Conservation (phyloP, 2,888 invertebrate genomes). For the Thymelicus acteon region DNA sequence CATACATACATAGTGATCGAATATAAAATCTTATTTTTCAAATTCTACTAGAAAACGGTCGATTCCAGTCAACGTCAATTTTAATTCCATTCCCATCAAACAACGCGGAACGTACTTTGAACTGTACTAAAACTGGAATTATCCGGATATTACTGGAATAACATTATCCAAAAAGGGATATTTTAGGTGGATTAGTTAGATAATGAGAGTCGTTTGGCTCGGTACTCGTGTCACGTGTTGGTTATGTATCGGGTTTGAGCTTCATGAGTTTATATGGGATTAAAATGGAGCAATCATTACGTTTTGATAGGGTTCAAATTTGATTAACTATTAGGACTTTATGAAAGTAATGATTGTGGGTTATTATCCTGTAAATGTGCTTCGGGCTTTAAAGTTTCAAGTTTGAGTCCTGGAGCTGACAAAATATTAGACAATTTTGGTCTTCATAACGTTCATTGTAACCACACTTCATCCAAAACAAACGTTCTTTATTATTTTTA, state of each 20-base stretch:
- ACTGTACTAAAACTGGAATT: constrained; percentile 7
- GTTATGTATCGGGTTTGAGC: constrained; percentile 17
- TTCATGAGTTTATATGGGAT: constrained; percentile 7
- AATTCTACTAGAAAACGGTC: no score
- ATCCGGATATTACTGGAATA: constrained; percentile 9
- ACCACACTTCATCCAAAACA: no score
- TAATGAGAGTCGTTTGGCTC: constrained; percentile 23
- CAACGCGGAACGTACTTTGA: not conserved
- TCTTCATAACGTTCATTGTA: no score
- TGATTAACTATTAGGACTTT: not conserved
- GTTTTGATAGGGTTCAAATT: constrained; percentile 12
- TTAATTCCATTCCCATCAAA: not conserved
- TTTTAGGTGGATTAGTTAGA: constrained; percentile 19
- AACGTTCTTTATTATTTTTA: no score
- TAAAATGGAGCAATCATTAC: constrained; percentile 4
- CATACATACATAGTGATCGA: no score
- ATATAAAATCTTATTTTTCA: no score
- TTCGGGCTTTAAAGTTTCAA: no score
- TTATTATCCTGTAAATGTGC: no score
- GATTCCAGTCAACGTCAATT: no score
- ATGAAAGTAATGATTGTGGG: no score
- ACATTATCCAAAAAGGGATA: constrained; percentile 18
- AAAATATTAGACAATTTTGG: no score
- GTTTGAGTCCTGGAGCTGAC: no score
- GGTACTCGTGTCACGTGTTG: constrained; percentile 12